phyloP scores from a whole-genome alignment of 2,113 vertebrate species.

The Pithys albifrons region DNA sequence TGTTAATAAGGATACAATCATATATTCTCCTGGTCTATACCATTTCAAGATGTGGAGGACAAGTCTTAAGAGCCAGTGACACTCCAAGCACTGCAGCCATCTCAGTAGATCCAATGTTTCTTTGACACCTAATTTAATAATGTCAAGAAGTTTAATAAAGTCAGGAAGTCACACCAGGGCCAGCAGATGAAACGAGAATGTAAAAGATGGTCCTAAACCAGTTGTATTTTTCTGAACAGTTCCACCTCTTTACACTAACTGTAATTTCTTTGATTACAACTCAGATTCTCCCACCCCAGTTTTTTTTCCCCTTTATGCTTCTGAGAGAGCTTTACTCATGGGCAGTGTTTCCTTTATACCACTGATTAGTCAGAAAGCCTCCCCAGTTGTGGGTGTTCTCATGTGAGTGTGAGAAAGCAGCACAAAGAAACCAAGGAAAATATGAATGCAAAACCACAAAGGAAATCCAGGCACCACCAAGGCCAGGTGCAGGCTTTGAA shows the following conservation, averaged over 20 bases:
- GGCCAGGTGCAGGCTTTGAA: conserved; percentile 25
- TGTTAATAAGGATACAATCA: background rate
- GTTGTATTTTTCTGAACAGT: background rate
- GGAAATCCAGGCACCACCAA: background rate
- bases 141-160: background rate
- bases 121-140: background rate
- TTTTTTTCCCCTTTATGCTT: background rate
- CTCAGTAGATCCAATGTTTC: background rate
- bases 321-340: background rate
- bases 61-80: background rate
- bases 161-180: fast-evolving
- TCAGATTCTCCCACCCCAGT: background rate
- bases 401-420: background rate
- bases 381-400: background rate
- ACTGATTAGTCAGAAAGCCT: background rate
- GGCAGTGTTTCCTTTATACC: background rate
- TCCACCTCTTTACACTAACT: background rate
- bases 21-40: background rate
- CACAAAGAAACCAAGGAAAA: background rate
- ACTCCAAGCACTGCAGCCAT: background rate
- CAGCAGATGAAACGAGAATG: background rate
- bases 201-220: background rate
- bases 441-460: conserved; percentile 37
- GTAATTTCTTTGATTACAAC: background rate
- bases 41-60: background rate